phyloP scores from a whole-genome alignment of 1,140 invertebrate genomes.

The Trachelipus rathkii region DNA sequence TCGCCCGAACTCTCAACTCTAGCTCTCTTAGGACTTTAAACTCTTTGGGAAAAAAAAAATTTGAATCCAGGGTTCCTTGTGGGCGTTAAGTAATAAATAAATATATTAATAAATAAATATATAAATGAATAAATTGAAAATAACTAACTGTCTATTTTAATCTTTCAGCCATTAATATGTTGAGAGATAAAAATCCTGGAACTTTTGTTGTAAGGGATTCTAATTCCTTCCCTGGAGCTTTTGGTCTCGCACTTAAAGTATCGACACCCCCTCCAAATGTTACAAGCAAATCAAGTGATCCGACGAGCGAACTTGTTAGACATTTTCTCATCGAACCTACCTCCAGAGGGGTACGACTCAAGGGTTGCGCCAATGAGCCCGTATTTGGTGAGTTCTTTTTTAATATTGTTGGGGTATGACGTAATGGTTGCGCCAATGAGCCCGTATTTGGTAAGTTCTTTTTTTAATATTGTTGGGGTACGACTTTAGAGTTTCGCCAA shows the following conservation, averaged over 20 bases:
- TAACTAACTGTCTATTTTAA: no score
- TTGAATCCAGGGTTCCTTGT: no score
- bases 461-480: no score
- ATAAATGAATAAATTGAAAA: no score
- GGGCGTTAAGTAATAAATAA: no score
- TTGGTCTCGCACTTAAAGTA: slow-evolving; percentile 92
- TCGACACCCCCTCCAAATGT: slow-evolving; percentile 68
- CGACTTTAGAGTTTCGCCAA: slow-evolving; percentile 91
- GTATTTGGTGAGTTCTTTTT: slow-evolving; percentile 66
- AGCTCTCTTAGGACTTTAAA: no score
- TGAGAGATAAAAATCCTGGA: slow-evolving; percentile 81
- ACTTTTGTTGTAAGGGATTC: slow-evolving; percentile 94
- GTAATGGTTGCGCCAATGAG: slow-evolving; percentile 94
- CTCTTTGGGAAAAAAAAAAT: no score
- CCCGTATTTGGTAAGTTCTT: slow-evolving; percentile 80
- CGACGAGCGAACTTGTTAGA: slow-evolving; percentile 78
- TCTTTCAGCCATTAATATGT: slow-evolving; percentile 72
- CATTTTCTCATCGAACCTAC: slow-evolving; percentile 98
- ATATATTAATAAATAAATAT: no score
- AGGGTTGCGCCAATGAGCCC: slow-evolving; percentile 94
- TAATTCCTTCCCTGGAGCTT: slow-evolving; percentile 93
- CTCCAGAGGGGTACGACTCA: slow-evolving; percentile 85
- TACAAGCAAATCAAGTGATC: slow-evolving; percentile 55
- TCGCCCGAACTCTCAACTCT: no score
- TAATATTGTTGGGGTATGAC: slow-evolving; percentile 89